These are phyloP conservation scores for Acrossocheilus wenchowensis DNA, from an alignment of 2,797 vertebrate species.

Conservation along the genomic window DNA sequence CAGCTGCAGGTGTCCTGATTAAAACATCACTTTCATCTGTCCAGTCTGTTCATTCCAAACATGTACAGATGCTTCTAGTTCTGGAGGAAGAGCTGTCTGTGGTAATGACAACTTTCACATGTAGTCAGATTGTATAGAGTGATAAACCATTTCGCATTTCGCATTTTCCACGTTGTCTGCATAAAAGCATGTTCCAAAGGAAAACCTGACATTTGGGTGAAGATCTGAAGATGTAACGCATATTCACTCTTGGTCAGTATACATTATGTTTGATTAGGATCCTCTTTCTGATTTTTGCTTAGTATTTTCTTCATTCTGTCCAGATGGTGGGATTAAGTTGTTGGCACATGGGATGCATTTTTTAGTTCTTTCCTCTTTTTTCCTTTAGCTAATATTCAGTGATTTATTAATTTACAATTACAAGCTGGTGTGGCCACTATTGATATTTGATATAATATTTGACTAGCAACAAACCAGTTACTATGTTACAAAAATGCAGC, in stretches of 20 bases:
- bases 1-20: slow-evolving; percentile 52
- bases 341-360: neutral
- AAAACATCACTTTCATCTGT: slow-evolving; percentile 48
- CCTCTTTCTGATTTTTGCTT: neutral
- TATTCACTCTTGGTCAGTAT: neutral
- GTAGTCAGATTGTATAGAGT: neutral
- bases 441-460: neutral
- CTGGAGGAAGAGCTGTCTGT: slow-evolving; percentile 1
- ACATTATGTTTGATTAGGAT: neutral
- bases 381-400: neutral
- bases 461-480: neutral
- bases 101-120: slow-evolving; percentile 27
- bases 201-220: neutral
- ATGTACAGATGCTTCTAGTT: slow-evolving; percentile 38
- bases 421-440: neutral
- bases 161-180: neutral
- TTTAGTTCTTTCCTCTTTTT: neutral
- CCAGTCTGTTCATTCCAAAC: slow-evolving; percentile 36
- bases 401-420: neutral
- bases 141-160: neutral
- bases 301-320: neutral
- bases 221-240: neutral
- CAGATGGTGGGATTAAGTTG: neutral
- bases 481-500: neutral
- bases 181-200: neutral